Base-by-base conservation (phyloP, 1,140 invertebrate species). In the Cyrtorhinus lividipennis region DNA sequence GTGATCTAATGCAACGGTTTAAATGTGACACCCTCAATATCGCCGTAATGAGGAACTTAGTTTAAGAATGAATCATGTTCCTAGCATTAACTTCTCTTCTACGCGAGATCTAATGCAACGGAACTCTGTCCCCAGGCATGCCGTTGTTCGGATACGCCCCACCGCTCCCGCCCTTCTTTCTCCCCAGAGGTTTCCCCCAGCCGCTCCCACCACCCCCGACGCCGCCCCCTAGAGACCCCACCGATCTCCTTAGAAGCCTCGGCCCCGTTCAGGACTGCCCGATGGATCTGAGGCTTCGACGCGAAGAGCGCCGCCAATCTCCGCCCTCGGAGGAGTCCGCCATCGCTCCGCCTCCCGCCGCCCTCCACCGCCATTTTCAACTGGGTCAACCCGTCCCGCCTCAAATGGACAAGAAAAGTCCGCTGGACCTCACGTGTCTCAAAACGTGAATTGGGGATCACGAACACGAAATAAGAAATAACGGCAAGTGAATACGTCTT, bases 181-280 rank as follows among this genome's bases (percentile, higher is more conserved):
- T 44, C n/a, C 56, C 56, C 24, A n/a, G n/a, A n/a, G n/a, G n/a
- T n/a, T n/a, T n/a, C n/a, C 56, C 56, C 1, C 56, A 18, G 56
- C 56, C 15, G 20, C 56, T 24, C 13, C 56, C 1, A 13, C 18
- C 10, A 12, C 22, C 56, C 13, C 56, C 24, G 56, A 8, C 8
- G n/a, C 8, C n/a, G n/a, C 24, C 56, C 2, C 1, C 22, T 15
- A 13, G 13, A 1, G 2, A 18, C 2, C 24, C 56, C 18, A 18
- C 24, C 24, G 56, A 57, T 24, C 18, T 22, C 56, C 56, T 57
- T 24, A 18, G 72, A 38, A 73, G 73, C 0, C 62, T 76, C 22
- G 75, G 75, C 13, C 75, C 75, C 0, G 75, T 74, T 26, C 75
- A 76, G 62, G 38, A 67, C n/a, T 25, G 44, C 2, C 65, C 65